Percentiles rank a stretch among this genome's conserved stretches.
These are phyloP conservation scores for Capreolus pygargus DNA, from an alignment of 2,113 vertebrate genomes.

Conservation along the genomic window DNA sequence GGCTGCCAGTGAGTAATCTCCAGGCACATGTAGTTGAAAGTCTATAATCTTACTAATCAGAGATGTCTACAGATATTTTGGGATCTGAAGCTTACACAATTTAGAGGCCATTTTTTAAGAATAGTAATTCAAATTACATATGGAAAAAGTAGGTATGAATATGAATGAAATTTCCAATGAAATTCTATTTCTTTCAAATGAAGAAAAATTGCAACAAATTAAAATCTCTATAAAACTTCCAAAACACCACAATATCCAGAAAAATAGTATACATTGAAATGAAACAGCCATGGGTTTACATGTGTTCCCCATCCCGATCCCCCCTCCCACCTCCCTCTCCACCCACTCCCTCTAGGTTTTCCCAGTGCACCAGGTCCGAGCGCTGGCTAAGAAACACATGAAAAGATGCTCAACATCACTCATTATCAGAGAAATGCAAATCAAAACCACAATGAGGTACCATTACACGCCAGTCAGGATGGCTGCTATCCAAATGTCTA, in stretches of 20 bases:
- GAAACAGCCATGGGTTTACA: too few relatives aligned
- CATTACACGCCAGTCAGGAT: too few relatives aligned
- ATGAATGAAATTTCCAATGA: background rate
- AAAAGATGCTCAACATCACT: too few relatives aligned
- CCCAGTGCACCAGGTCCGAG: too few relatives aligned
- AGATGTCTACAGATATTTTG: too few relatives aligned
- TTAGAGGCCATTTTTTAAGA: background rate
- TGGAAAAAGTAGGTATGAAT: background rate
- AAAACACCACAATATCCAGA: background rate
- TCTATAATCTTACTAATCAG: background rate
- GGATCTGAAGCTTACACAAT: background rate
- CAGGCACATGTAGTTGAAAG: accelerated
- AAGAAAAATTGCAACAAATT: background rate
- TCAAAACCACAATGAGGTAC: too few relatives aligned
- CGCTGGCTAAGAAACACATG: too few relatives aligned
- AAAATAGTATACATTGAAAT: background rate
- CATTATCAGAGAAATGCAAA: too few relatives aligned
- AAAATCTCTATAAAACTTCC: background rate
- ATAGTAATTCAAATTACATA: background rate
- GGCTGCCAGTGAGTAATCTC: background rate
- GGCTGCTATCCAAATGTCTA: too few relatives aligned
- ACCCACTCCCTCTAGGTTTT: too few relatives aligned
- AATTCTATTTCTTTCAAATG: background rate
- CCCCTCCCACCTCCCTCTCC: too few relatives aligned
- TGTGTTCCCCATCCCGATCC: too few relatives aligned